Base-by-base conservation (phyloP, 2,113 vertebrate species). In the Telmatochromis brichardi region DNA sequence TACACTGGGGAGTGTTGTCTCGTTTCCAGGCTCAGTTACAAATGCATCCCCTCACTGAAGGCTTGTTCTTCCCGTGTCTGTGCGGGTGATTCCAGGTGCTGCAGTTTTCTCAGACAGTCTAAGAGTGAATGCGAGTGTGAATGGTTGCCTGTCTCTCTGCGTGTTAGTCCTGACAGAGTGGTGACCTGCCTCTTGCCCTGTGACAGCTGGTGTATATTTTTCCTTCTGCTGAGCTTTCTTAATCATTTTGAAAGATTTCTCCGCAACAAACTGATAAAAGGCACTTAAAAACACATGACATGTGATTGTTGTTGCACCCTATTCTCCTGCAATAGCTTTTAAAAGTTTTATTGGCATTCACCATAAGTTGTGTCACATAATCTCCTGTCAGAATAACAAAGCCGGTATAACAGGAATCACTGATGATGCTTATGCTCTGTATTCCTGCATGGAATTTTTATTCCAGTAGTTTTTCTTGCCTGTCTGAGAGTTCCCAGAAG, bases 1-100 rank as follows among this genome's bases (percentile, higher is more conserved):
- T 98, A 92, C 92, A 85, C 58, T 35, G 51, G 6, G 19, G 50
- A 14, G 3, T 50, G 71, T 47, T 76, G 23, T 19, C 9, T 28
- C 42, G 9, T 76, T 76, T 50, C 71, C 71, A 50, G 15, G 23
- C 42, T 50, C 42, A 12, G 42, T 47, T 31, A 17, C 23, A 47
- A 50, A 28, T 76, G 3, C 26, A 31, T 31, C 23, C 14, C 9
- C 6, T 12, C 73, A 51, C 73, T 78, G 73, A 31, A 50, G 15
- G 45, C 73, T 78, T 45, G 42, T 76, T 50, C 42, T 5, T 3
- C 71, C 3, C 9, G 15, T 47, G 42, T 76, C 23, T 47, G 71
- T 28, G 14, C 26, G 8, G 65, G 60, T 68, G 6, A 68, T 21
- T 68, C 60, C 33, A 21, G 33, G 65, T 45, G 21, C 37, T 45